Evolutionary conservation across 2,888 invertebrate genomes (phyloP).

Genomic region (Steromphala cineraria): DNA sequence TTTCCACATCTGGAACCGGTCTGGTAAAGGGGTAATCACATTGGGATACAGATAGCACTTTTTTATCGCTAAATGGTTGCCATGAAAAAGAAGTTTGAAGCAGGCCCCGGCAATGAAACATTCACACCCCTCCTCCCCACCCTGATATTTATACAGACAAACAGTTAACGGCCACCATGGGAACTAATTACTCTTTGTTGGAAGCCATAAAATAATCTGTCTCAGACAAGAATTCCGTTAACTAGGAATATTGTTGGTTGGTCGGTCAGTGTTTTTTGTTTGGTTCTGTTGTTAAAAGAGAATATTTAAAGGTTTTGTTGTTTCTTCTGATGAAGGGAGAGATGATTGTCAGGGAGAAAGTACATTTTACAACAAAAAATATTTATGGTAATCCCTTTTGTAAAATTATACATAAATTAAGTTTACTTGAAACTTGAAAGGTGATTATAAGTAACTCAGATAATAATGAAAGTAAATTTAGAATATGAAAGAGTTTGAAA

Average conservation of each 20-base stretch:
- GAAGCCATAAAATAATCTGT: background rate
- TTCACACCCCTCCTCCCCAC: background rate
- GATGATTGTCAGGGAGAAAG: no score
- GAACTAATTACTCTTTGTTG: background rate
- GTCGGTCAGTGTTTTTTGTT: no score
- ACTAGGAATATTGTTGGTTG: background rate
- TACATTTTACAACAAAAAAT: no score
- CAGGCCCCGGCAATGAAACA: background rate
- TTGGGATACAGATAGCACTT: background rate
- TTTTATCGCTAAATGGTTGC: conserved; percentile 7
- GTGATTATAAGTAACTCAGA: no score
- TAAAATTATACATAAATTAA: no score
- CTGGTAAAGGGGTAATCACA: background rate
- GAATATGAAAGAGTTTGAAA: no score
- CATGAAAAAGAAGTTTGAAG: background rate
- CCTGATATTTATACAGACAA: background rate
- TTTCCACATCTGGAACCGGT: conserved; percentile 10
- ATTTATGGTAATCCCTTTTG: no score
- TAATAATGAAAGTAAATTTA: no score
- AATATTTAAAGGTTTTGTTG: no score
- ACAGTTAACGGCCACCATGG: background rate
- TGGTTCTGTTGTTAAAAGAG: no score
- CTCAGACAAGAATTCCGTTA: background rate
- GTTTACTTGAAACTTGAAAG: no score
- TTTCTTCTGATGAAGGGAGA: no score